phyloP scores from a whole-genome alignment of 2,113 vertebrate species.

The Ammodytes dubius region DNA sequence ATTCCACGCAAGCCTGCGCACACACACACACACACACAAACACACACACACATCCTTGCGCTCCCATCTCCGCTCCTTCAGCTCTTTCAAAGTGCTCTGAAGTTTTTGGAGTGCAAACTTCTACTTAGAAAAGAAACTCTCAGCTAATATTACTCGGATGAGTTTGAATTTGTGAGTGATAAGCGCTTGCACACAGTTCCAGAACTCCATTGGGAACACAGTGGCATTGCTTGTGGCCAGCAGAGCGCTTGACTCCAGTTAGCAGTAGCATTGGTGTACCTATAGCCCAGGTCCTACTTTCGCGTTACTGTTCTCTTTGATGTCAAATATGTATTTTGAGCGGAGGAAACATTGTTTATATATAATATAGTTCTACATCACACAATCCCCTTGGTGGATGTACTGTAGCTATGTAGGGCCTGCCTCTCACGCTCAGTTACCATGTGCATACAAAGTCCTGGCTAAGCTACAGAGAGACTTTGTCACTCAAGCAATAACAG shows the following conservation, averaged over 20 bases:
- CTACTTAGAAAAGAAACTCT: conserved; percentile 64
- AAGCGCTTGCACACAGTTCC: conserved; percentile 40
- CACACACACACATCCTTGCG: conserved; percentile 57
- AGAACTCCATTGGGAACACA: conserved; percentile 32
- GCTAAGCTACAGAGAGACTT: conserved; percentile 85
- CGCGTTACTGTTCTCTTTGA: conserved; percentile 66
- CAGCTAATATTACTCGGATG: conserved; percentile 51
- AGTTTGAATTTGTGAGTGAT: conserved; percentile 60
- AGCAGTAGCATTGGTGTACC: conserved; percentile 59
- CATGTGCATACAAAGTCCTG: conserved; percentile 81
- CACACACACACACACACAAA: conserved; percentile 71
- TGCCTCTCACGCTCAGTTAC: conserved; percentile 67
- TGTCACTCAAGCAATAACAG: conserved; percentile 87
- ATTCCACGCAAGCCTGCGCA: conserved; percentile 46
- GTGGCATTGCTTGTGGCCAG: conserved; percentile 50
- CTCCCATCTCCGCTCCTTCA: conserved; percentile 72
- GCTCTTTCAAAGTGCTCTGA: conserved; percentile 81
- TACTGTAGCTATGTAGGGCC: conserved; percentile 73
- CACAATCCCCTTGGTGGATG: conserved; percentile 53
- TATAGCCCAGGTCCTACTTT: conserved; percentile 49
- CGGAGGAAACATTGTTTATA: conserved; percentile 73
- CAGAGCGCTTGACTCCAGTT: conserved; percentile 48
- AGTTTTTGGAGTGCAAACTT: conserved; percentile 75
- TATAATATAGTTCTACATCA: conserved; percentile 67
- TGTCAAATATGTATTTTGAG: conserved; percentile 74